phyloP scores from a whole-genome alignment of 2,113 vertebrate species.

The Macaca mulatta region DNA sequence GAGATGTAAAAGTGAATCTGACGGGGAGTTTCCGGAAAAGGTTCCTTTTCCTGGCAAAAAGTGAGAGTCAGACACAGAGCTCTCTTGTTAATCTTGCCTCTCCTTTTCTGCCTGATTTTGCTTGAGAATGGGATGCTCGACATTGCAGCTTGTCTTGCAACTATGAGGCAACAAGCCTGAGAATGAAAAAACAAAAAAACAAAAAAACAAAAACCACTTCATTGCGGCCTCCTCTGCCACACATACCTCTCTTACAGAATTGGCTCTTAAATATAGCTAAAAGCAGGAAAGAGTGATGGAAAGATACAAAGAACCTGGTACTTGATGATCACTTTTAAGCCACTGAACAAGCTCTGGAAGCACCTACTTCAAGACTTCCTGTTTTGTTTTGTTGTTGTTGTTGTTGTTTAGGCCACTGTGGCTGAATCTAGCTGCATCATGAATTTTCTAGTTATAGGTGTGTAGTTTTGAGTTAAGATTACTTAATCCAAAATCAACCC shows the following conservation, averaged over 20 bases:
- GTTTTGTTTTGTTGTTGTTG: background rate
- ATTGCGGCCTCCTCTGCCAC: background rate
- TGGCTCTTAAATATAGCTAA: background rate
- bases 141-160: background rate
- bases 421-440: background rate
- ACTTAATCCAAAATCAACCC: background rate
- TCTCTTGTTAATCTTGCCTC: background rate
- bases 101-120: background rate
- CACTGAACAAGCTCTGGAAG: background rate
- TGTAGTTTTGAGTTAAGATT: background rate
- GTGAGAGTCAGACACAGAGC: background rate
- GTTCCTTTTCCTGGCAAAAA: background rate
- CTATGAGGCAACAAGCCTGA: background rate
- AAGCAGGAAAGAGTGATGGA: background rate
- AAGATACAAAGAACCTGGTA: background rate
- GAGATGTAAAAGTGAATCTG: background rate
- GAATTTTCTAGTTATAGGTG: background rate
- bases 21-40: background rate
- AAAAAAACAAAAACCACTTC: background rate
- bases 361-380: background rate
- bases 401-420: background rate
- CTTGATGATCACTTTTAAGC: background rate
- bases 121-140: background rate
- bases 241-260: background rate
- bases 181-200: background rate